Evolutionary conservation across 2,113 vertebrate species (phyloP), one percentile per base, ranked within the genome.

Genomic region (Percina caprodes): DNA sequence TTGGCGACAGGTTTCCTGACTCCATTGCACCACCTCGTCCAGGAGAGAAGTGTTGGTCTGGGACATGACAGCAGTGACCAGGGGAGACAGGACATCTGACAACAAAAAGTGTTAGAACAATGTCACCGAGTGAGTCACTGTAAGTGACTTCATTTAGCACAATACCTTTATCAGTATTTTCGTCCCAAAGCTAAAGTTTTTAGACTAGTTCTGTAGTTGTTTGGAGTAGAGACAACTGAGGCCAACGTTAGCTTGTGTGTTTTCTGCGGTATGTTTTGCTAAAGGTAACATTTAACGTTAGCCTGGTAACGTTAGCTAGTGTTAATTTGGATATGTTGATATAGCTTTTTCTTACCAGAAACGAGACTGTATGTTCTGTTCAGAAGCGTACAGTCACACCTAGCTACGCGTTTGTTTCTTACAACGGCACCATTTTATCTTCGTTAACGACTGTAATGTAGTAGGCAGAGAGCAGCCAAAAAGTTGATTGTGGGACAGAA

Each of bases 11-110:
- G 93, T 94, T 14, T 97, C 96, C 91, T 89, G 89, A 1, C 94
- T 94, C 97, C 97, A 99, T 30, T 93, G 80, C 3, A 86, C 80
- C 26, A 98, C 71, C 67, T 98, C 95, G 15, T 95, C 94, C 88
- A 98, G 81, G 14, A 95, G 70, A 13, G 95, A 89, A 0, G 3
- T 30, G 30, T 3, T 30, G 30, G 30, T 30, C 30, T 30, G 30
- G 30, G 30, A 30, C 30, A 30, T 30, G 30, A 30, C 30, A 30
- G 30, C 30, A 30, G 30, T 30, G 30, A 30, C 30, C 30, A 30
- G 3, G 2, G 30, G 3, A 30, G 30, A 3, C 30, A 30, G 30
- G 30, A 4, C 30, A 30, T 30, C 30, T 30, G 30, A 30, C 30
- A 30, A 30, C 30, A 30, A 3, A 30, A 30, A 30, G 30, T 30